Conservation (phyloP, 2,113 vertebrate species). For the Ammodramus savannarum region DNA sequence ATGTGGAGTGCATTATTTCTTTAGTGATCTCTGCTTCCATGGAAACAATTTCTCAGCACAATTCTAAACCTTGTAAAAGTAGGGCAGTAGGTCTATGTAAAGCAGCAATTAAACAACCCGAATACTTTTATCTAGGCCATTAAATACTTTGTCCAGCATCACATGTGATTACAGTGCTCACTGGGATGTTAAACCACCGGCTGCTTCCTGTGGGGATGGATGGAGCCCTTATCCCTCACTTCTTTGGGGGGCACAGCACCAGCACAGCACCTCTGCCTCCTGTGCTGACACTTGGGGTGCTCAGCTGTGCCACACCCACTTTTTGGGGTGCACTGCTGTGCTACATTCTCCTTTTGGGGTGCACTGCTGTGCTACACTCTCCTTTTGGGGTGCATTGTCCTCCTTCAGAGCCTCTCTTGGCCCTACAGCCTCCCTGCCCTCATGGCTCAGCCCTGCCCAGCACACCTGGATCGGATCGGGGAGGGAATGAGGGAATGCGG, state of each 20-base stretch:
- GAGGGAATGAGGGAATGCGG: rapidly evolving
- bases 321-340: neutral
- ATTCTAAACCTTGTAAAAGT: conserved; percentile 38
- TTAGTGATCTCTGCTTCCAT: conserved; percentile 57
- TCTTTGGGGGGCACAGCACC: rapidly evolving
- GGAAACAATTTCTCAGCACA: conserved; percentile 62
- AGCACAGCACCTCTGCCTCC: neutral
- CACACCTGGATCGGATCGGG: rapidly evolving
- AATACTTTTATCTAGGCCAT: conserved; percentile 44
- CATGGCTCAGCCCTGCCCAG: too few species aligned
- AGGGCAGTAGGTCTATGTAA: conserved; percentile 54
- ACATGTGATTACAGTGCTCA: neutral
- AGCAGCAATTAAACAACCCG: conserved; percentile 48
- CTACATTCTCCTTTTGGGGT: rapidly evolving
- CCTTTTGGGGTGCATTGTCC: neutral
- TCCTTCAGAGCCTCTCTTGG: rapidly evolving
- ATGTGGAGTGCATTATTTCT: conserved; percentile 14
- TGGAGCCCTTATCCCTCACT: neutral
- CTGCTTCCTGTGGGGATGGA: neutral
- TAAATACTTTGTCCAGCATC: conserved; percentile 37
- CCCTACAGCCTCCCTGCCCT: rapidly evolving
- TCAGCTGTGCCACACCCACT: rapidly evolving
- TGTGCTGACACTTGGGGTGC: rapidly evolving
- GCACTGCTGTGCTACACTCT: neutral
- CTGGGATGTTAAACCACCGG: neutral